A percentile compares a stretch with the other conserved stretches of the same genome.
phyloP scores from a whole-genome alignment of 2,888 invertebrate genomes.

The Lycocerus yunnanus region DNA sequence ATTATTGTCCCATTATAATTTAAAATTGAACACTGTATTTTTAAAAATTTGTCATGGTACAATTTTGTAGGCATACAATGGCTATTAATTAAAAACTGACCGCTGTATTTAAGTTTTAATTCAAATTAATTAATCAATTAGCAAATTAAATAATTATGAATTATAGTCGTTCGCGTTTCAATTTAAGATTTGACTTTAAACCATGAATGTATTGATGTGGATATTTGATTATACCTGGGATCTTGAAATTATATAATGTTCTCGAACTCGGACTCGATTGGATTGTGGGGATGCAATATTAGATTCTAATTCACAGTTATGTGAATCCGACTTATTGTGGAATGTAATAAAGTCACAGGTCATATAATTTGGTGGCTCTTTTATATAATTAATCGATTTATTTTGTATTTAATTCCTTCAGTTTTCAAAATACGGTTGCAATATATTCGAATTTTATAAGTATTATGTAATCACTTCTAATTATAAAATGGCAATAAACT shows the following conservation, averaged over 20 bases:
- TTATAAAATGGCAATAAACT: too few species aligned
- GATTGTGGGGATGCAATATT: conserved; percentile 12
- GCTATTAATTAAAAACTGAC: too few species aligned
- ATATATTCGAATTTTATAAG: neutral
- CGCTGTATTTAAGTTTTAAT: too few species aligned
- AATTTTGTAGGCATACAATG: too few species aligned
- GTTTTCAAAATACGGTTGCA: neutral
- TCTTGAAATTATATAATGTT: conserved; percentile 14
- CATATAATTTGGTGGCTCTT: conserved; percentile 38
- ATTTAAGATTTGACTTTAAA: neutral
- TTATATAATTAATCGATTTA: conserved; percentile 44
- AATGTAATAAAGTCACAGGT: conserved; percentile 25
- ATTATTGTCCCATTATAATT: too few species aligned
- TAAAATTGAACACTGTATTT: too few species aligned
- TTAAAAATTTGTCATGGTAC: too few species aligned
- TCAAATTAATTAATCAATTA: neutral
- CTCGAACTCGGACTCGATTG: conserved; percentile 11
- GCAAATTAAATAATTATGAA: neutral
- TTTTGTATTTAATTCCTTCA: conserved; percentile 39
- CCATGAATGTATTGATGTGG: conserved; percentile 4
- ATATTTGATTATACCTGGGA: conserved; percentile 12
- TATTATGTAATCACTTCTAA: too few species aligned
- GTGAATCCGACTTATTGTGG: conserved; percentile 18
- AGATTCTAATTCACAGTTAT: conserved; percentile 21
- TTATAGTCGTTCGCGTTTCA: neutral